Base-by-base conservation (phyloP, 1,140 invertebrate genomes). In the Cheumatopsyche charites region DNA sequence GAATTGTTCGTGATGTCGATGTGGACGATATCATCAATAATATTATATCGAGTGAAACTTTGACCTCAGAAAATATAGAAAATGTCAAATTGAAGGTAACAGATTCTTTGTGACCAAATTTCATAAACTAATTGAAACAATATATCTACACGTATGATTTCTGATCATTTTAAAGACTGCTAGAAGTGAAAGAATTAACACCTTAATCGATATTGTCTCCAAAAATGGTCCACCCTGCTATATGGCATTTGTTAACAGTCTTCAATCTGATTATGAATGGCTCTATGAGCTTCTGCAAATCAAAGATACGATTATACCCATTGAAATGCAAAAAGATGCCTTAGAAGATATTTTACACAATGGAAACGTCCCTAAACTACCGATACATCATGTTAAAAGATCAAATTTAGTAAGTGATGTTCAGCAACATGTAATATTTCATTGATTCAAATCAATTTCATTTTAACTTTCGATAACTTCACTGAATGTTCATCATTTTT, bases 351-450 rank as follows among this genome's bases (percentile, higher is more conserved):
- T 77, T 70, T 79, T 85, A 5, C 82, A 80, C 45, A 78, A 79
- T 45, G 86, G 86, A 58, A 85, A 87, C 69, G 85, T 88, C 49
- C 86, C 86, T 2, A 77, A 82, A 49, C 75, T 84, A 36, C 86
- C 86, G 0, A 77, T 80, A 12, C 80, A 85, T 71, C 83, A 86
- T 77, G 83, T 87, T 2, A 77, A 78, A 26, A 77, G 87, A 73
- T 68, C 69, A 23, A 65, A 77, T 66, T 76, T 86, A 77, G 86
- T 87, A 78, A 79, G 1, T 13, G n/a, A n/a, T n/a, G n/a, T n/a
- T n/a, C n/a, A n/a, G n/a, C n/a, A n/a, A n/a, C n/a, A n/a, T n/a
- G n/a, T n/a, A n/a, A n/a, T n/a, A n/a, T n/a, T n/a, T 70, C n/a
- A 43, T 67, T 13, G 11, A 47, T 45, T n/a, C n/a, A n/a, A n/a